Base-by-base conservation (phyloP, 2,113 vertebrate genomes). In the Malurus elegans region DNA sequence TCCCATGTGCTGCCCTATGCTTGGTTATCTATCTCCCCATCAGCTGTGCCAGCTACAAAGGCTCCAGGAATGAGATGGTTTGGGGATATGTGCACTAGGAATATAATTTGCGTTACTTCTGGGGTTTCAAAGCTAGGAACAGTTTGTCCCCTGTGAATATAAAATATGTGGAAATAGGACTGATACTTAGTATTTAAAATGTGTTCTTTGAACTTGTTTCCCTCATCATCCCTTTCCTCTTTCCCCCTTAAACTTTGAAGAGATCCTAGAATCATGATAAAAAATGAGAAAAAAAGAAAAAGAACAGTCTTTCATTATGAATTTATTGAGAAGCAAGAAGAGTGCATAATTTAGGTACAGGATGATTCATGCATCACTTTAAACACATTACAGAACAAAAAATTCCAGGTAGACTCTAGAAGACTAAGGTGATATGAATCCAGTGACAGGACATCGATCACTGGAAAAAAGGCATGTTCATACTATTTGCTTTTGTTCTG, bases 301-400 rank as follows among this genome's bases (percentile, higher is more conserved):
- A 53, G 64, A 62, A 6, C 4, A 10, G 50, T 62, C 8, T 69
- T 82, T 93, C 45, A 54, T 58, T 71, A 79, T 86, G 56, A 92
- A n/a, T 96, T 96, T 96, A 96, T 93, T 93, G 65, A 92, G 44
- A 90, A 90, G 85, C 79, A 93, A 78, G 51, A 86, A 31, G 31
- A 67, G 40, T 20, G 29, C 7, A 18, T 64, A 78, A 60, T 36
- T 57, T 58, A 64, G 20, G 16, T 71, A 87, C 19, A 70, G n/a
- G 80, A 67, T 48, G 34, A 64, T 88, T 92, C 67, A 79, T 7
- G 1, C 40, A 62, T 56, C n/a, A 15, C 64, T 95, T 65, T 57
- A 86, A 84, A 92, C 31, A 51, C 20, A n/a, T 64, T 67, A 74
- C 57, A 58, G 9, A 75, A 24, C 19, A 79, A 78, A 86, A 72